A percentile compares a stretch with the other conserved stretches of the same genome.
phyloP scores from a whole-genome alignment of 2,113 vertebrate species.

The Anser cygnoides region DNA sequence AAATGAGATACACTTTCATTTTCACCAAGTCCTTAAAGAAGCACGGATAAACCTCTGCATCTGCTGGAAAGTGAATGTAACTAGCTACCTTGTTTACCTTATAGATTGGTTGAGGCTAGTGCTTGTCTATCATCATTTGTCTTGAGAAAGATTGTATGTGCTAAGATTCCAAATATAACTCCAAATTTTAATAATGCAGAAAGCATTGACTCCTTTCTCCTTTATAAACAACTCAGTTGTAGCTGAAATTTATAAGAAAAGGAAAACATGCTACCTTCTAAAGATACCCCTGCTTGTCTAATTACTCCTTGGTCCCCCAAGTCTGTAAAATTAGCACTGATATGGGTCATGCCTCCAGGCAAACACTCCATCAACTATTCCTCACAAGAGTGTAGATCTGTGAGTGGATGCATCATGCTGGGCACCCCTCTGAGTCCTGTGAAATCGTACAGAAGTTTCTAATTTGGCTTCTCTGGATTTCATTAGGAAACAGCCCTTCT shows the following conservation, averaged over 20 bases:
- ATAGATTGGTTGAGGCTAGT: neutral
- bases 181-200: constrained; percentile 37
- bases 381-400: neutral
- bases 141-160: neutral
- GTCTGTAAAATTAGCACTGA: constrained; percentile 42
- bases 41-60: neutral
- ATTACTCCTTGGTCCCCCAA: constrained; percentile 27
- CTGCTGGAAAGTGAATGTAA: neutral
- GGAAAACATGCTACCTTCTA: constrained; percentile 12
- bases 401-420: constrained; percentile 5
- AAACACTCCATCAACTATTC: constrained; percentile 30
- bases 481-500: neutral
- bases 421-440: neutral
- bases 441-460: constrained; percentile 3
- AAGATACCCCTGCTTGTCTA: neutral
- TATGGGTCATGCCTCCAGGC: constrained; percentile 12
- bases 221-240: constrained; percentile 10
- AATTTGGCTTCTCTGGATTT: neutral
- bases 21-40: constrained; percentile 34
- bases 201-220: neutral
- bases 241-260: constrained; percentile 55
- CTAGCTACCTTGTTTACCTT: constrained; percentile 10
- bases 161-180: constrained; percentile 26
- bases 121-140: neutral
- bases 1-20: constrained; percentile 41